Base-by-base conservation (phyloP, 2,113 vertebrate species). In the Psilopogon haemacephalus region DNA sequence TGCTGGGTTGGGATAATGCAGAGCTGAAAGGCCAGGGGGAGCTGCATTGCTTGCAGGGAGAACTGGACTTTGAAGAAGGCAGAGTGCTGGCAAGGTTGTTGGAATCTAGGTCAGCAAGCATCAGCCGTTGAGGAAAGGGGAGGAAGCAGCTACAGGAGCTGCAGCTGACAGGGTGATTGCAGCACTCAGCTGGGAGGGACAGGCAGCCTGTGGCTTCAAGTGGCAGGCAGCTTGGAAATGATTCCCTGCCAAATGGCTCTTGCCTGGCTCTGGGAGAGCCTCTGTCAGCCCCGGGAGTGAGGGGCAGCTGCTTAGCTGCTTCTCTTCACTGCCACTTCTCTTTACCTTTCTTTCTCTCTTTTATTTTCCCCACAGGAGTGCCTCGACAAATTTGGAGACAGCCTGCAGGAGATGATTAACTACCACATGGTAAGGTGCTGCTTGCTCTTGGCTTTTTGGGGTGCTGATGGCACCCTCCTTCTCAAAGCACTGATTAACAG, bases 351-450 rank as follows among this genome's bases (percentile, higher is more conserved):
- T 80, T 24, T 6, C 23, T 27, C 7, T 85, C 54, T 48, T 92
- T 91, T 37, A n/a, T n/a, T n/a, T n/a, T n/a, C n/a, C 82, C 94
- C 92, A 68, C 94, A 99, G 99, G 99, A 99, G 94, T 99, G 98
- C 89, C 97, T 99, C 93, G 98, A 99, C 94, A 98, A 99, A 91
- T 99, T 99, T 16, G 98, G 99, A 28, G 99, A 99, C 95, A 99
- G 99, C 90, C 98, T 99, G 54, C 99, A 99, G 96, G 99, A 99
- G 95, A 99, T 99, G 97, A 98, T 99, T 90, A 99, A 99, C 98
- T 99, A 99, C 89, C 99, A 99, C 97, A 99, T 99, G 98, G 99
- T 99, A 94, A 97, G 98, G 30, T 6, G 17, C 48, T 1, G 3
- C 68, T 72, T 18, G 69, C 32, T 19, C 28, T 27, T n/a, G 21